phyloP scores from a whole-genome alignment of 2,888 invertebrate species.

The Mongoloraphidia duomilia region DNA sequence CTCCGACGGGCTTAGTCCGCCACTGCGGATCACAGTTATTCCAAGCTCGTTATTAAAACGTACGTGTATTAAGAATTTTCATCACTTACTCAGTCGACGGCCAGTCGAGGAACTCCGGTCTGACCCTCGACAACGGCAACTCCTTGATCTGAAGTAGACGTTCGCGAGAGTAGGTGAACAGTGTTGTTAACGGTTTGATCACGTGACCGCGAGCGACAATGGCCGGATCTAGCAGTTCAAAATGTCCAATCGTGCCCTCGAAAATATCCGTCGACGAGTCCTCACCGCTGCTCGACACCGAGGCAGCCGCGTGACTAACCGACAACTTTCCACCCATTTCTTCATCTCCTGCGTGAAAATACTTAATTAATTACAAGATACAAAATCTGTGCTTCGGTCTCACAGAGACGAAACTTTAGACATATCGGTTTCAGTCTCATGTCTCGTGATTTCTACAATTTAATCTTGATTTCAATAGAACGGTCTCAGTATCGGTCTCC shows the following conservation, averaged over 20 bases:
- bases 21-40: no score
- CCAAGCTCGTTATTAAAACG: no score
- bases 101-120: conserved; percentile 51
- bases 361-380: no score
- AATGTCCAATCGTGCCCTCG: conserved; percentile 18
- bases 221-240: conserved; percentile 35
- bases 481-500: no score
- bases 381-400: no score
- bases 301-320: conserved; percentile 10
- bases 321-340: not conserved
- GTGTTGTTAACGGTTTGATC: conserved; percentile 24
- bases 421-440: no score
- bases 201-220: conserved; percentile 37
- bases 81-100: not conserved
- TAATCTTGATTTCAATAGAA: no score
- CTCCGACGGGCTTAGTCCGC: no score
- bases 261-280: conserved; percentile 20
- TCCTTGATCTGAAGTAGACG: conserved; percentile 57
- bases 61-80: no score
- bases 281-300: conserved; percentile 27
- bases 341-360: not conserved
- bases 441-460: no score
- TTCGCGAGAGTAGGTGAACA: conserved; percentile 47
- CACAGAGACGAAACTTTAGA: no score
- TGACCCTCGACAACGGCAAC: conserved; percentile 51